Evolutionary conservation across 2,113 vertebrate genomes (phyloP).

Genomic region (Lycocorax pyrrhopterus): DNA sequence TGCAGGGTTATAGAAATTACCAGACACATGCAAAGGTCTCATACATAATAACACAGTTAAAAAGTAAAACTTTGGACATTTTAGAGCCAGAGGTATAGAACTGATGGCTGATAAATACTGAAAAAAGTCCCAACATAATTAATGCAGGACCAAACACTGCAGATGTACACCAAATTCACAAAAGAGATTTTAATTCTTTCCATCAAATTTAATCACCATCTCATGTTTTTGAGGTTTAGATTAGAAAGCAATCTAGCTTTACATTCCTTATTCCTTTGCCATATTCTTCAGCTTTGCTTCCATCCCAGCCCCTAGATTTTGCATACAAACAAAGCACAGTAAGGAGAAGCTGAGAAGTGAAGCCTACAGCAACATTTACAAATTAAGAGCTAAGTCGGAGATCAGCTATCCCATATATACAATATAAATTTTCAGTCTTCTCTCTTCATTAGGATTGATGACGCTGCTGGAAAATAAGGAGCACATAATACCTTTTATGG

Average conservation of each 20-base stretch:
- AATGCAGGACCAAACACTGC: not conserved
- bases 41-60: not conserved
- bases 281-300: not conserved
- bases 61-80: not conserved
- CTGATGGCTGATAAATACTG: not conserved
- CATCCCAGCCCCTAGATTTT: not conserved
- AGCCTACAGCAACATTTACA: constrained; percentile 1
- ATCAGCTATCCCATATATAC: constrained; percentile 3
- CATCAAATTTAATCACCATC: not conserved
- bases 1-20: not conserved
- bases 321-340: not conserved
- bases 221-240: not conserved
- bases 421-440: constrained; percentile 1
- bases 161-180: not conserved
- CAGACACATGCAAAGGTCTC: not conserved
- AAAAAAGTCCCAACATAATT: not conserved
- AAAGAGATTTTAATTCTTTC: not conserved
- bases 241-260: not conserved
- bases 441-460: constrained; percentile 51
- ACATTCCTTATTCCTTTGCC: not conserved
- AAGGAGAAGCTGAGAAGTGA: not conserved
- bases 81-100: not conserved
- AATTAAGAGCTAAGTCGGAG: constrained; percentile 37
- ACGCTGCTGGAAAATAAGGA: constrained; percentile 25
- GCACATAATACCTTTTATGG: constrained; percentile 46